Evolutionary conservation across 2,113 vertebrate genomes (phyloP).

Genomic region (Galbula dea): DNA sequence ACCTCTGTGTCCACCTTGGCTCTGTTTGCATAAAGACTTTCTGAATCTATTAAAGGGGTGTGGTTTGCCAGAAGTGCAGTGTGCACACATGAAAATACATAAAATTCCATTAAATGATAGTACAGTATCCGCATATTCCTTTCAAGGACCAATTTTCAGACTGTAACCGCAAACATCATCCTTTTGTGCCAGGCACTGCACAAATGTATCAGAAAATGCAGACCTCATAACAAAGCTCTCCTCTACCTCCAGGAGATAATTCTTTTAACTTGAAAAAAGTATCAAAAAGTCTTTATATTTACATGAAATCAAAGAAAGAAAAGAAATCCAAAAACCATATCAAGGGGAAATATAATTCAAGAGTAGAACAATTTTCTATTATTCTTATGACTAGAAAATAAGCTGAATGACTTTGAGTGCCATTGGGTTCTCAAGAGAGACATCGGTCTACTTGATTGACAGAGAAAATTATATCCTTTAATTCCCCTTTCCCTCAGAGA

Average conservation of each 20-base stretch:
- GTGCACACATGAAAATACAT: not conserved
- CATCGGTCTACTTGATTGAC: not conserved
- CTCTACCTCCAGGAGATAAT: not conserved
- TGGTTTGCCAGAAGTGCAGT: not conserved
- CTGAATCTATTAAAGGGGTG: not conserved
- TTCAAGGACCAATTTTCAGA: not conserved
- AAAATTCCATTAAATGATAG: not conserved
- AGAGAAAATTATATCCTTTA: not conserved
- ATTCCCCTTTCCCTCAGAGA: not conserved
- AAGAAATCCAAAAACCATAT: not conserved
- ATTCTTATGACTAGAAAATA: slow-evolving; percentile 6
- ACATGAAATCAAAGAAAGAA: not conserved
- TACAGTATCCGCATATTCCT: not conserved
- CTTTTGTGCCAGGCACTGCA: not conserved
- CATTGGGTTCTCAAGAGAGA: not conserved
- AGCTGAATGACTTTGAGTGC: not conserved
- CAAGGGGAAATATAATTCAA: not conserved
- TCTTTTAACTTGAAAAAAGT: not conserved
- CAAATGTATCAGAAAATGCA: not conserved
- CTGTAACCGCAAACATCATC: not conserved
- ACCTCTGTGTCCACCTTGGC: not conserved
- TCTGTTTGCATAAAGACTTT: not conserved
- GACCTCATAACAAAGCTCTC: not conserved
- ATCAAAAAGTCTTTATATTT: not conserved
- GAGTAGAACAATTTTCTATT: not conserved